A percentile compares a stretch with the other conserved stretches of the same genome.
Evolutionary conservation across 2,113 vertebrate genomes (phyloP).

Genomic region (Colistium nudipinnis): DNA sequence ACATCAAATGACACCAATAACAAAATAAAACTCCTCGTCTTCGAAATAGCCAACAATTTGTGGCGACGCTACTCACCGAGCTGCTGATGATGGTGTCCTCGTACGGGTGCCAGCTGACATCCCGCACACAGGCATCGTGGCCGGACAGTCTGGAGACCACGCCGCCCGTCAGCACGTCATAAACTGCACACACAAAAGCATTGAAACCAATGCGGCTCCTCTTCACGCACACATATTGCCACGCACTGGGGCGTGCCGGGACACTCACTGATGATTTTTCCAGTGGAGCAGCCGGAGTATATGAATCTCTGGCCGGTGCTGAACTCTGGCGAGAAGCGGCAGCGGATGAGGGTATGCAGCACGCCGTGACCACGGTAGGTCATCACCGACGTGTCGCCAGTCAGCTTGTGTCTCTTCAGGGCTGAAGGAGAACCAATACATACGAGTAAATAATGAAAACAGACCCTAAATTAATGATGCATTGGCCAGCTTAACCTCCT

Average conservation of each 20-base stretch:
- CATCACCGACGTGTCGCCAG: conserved; percentile 92
- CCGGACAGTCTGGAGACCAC: conserved; percentile 86
- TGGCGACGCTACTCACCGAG: conserved; percentile 83
- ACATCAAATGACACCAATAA: no score
- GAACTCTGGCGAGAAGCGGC: conserved; percentile 89
- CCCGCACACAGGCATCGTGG: conserved; percentile 91
- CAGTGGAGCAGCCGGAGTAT: conserved; percentile 92
- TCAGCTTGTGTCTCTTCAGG: conserved; percentile 88
- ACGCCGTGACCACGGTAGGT: conserved; percentile 93
- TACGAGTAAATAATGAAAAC: neutral
- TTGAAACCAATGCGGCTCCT: neutral
- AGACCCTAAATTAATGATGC: no score
- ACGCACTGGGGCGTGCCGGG: neutral
- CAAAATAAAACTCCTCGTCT: no score
- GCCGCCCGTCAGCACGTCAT: conserved; percentile 86
- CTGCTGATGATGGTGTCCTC: conserved; percentile 91
- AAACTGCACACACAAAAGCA: conserved; percentile 77
- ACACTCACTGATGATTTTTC: conserved; percentile 89
- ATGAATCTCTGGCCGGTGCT: conserved; percentile 91
- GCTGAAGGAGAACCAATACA: conserved; percentile 69
- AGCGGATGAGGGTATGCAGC: conserved; percentile 91
- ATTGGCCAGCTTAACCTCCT: conserved; percentile 6
- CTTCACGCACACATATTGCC: neutral
- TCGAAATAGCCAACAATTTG: no score
- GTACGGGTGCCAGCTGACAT: conserved; percentile 92